phyloP scores from a whole-genome alignment of 2,113 vertebrate species.

The Phrynocephalus versicolor region DNA sequence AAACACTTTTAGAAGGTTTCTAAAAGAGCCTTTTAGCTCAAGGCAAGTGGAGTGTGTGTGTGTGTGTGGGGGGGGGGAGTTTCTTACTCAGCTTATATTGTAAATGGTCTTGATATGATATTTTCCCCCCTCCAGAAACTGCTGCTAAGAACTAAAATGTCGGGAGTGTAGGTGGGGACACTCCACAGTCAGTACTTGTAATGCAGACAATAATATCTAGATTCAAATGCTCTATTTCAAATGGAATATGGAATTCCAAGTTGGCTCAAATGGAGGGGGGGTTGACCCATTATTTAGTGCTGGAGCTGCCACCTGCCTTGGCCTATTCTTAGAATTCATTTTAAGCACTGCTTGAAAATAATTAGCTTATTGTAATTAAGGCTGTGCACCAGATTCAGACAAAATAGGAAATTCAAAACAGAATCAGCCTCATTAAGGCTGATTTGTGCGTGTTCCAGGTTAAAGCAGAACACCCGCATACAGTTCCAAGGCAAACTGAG shows the following conservation, averaged over 20 bases:
- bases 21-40: neutral
- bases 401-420: too few species aligned
- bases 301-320: too few species aligned
- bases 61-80: neutral
- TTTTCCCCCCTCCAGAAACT: neutral
- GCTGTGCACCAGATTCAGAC: too few species aligned
- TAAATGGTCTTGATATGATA: neutral
- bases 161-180: neutral
- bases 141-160: neutral
- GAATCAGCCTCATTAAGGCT: too few species aligned
- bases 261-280: neutral
- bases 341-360: neutral
- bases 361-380: too few species aligned
- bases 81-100: neutral
- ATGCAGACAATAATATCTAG: neutral
- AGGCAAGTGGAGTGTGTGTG: too few species aligned
- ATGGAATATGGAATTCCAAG: neutral
- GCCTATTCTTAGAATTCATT: neutral
- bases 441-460: too few species aligned
- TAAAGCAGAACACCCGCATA: too few species aligned
- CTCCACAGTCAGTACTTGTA: neutral
- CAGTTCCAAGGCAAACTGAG: too few species aligned
- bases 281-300: too few species aligned
- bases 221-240: neutral
- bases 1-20: conserved; percentile 18